A percentile compares a stretch with the other conserved stretches of the same genome.
Evolutionary conservation across 1,140 invertebrate genomes (phyloP).

Genomic region (Zaprionus kolodkinae): DNA sequence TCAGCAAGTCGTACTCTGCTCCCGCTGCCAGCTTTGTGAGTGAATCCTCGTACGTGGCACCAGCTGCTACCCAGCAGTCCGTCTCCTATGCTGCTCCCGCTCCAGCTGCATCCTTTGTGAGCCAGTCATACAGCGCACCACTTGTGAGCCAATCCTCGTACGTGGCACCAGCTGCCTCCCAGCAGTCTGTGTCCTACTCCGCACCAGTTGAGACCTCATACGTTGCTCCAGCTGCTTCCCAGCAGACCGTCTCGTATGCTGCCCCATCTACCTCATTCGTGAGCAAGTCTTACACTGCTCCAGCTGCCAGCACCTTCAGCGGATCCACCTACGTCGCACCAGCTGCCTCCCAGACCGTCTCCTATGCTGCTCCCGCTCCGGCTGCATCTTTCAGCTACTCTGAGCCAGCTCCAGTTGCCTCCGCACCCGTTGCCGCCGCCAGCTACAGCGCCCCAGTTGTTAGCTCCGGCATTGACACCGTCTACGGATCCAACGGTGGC

Average conservation of each 20-base stretch:
- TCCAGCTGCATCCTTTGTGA: constrained; percentile 37
- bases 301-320: constrained; percentile 23
- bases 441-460: constrained; percentile 39
- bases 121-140: constrained; percentile 29
- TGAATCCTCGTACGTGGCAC: constrained; percentile 41
- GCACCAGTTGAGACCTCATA: constrained; percentile 36
- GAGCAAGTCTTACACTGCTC: constrained; percentile 12
- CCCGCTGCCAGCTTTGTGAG: constrained; percentile 22
- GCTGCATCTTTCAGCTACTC: constrained; percentile 1
- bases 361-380: constrained; percentile 41
- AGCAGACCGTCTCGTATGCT: constrained; percentile 36
- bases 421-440: constrained; percentile 36
- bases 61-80: constrained; percentile 36
- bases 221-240: constrained; percentile 43
- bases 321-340: constrained; percentile 35
- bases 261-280: constrained; percentile 15
- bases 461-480: constrained; percentile 52
- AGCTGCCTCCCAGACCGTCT: constrained; percentile 27
- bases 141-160: constrained; percentile 34
- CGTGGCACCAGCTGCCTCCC: constrained; percentile 42
- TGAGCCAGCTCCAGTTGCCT: background rate
- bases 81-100: constrained; percentile 42
- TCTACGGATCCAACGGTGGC: constrained; percentile 72
- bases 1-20: constrained; percentile 29
- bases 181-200: constrained; percentile 37